Base-by-base conservation (phyloP, 2,797 vertebrate genomes). In the Falco naumanni region DNA sequence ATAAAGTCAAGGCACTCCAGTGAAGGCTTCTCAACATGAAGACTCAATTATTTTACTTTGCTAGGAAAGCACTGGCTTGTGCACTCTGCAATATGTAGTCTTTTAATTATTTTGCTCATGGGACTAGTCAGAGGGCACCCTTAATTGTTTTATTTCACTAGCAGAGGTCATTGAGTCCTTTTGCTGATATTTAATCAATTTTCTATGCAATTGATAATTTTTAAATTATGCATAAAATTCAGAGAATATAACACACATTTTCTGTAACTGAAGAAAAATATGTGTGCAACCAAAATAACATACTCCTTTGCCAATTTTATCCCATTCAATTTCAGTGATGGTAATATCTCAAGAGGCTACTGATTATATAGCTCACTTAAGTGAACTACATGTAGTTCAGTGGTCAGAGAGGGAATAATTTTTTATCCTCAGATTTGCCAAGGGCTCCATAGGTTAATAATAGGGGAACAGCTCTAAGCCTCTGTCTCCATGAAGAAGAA, bases 251-350 rank as follows among this genome's bases (percentile, higher is more conserved):
- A 87, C 11, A 24, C 54, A 25, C 57, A 68, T 72, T 84, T 93
- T 90, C 59, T 72, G 45, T 74, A 89, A 94, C 77, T 72, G 41
- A 70, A 68, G 66, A 84, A 88, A 95, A 76, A 90, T 24, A 6
- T 2, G 48, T 15, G 28, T 64, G 68, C 28, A 84, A 92, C 31
- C 66, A 79, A 93, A 92, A 74, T 47, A 77, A 75, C 41, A 37
- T 28, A 56, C 34, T 83, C 76, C 53, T 90, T 57, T 78, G 37
- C 51, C 78, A 74, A 13, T 33, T 63, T 47, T 69, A 74, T 31
- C 2, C 2, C 65, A 10, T 53, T 60, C 74, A 87, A 24, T 77
- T 79, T 82, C 39, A 92, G 28, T 8, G 37, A 39, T 43, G 68
- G 39, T 45, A 76, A 82, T 66, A 82, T 66, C 74, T 93, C 88